Evolutionary conservation across 2,113 vertebrate genomes (phyloP).

Genomic region (Chamaea fasciata): DNA sequence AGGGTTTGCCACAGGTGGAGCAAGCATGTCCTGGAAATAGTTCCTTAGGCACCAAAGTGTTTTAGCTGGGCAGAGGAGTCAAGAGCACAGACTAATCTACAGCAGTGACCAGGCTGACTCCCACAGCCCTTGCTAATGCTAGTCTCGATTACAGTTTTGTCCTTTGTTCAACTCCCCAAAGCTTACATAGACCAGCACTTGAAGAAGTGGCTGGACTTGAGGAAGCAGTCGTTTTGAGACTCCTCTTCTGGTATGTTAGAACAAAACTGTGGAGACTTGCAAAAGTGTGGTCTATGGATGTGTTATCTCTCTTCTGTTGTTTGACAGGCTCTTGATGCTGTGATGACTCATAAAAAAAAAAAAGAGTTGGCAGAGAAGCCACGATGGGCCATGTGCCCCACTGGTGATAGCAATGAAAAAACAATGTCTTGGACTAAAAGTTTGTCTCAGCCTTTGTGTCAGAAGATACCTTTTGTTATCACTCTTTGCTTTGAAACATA

Average conservation of each 20-base stretch:
- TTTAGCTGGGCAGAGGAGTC: neutral
- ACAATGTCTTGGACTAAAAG: conserved; percentile 31
- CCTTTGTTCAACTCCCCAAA: neutral
- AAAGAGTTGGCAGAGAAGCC: conserved; percentile 16
- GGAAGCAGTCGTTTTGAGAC: neutral
- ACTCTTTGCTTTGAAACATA: neutral
- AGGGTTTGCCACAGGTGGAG: neutral
- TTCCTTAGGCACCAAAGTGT: neutral
- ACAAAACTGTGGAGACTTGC: neutral
- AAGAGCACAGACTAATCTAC: neutral
- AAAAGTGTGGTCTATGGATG: neutral
- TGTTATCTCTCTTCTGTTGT: conserved; percentile 31
- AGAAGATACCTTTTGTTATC: conserved; percentile 49
- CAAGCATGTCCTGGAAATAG: neutral
- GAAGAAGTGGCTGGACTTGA: neutral
- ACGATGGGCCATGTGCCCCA: conserved; percentile 12
- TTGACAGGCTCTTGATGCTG: conserved; percentile 27
- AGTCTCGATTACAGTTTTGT: neutral
- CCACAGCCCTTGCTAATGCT: neutral
- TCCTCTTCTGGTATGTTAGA: neutral
- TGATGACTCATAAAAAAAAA: conserved; percentile 49
- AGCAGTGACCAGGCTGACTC: neutral
- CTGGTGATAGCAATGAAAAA: conserved; percentile 51
- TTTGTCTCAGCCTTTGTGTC: conserved; percentile 37
- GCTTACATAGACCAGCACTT: neutral